Percentiles rank a stretch among this genome's conserved stretches.
phyloP scores from a whole-genome alignment of 2,888 invertebrate genomes.

The Stenotaenia linearis region DNA sequence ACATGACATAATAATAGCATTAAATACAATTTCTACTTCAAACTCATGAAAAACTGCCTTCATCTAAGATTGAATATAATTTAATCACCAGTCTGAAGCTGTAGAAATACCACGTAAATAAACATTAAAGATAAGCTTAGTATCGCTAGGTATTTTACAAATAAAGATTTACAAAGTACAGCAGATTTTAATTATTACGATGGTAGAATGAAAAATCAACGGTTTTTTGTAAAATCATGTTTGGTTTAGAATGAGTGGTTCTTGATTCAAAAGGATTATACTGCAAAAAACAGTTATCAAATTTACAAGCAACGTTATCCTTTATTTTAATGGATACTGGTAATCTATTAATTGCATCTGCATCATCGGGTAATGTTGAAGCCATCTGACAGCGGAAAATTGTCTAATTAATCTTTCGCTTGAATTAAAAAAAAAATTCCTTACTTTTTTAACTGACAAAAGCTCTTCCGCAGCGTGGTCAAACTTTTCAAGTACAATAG shows the following conservation, averaged over 20 bases:
- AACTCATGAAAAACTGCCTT: no score
- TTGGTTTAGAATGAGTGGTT: neutral
- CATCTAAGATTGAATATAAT: no score
- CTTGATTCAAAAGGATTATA: neutral
- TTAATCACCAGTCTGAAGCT: no score
- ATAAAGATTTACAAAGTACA: no score
- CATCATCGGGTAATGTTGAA: neutral
- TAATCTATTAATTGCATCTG: neutral
- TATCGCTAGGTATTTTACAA: no score
- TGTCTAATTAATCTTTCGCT: no score
- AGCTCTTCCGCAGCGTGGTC: neutral
- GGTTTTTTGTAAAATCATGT: neutral
- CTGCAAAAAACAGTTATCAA: neutral
- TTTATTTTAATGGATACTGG: neutral
- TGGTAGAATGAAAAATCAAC: neutral
- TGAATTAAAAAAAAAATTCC: no score
- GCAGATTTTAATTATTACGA: no score
- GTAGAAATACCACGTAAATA: no score
- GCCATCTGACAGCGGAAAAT: neutral
- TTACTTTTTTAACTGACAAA: neutral
- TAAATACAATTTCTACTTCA: no score
- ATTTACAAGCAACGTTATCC: neutral
- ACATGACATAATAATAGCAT: no score
- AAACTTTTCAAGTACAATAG: neutral
- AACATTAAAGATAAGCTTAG: no score